Evolutionary conservation across 2,113 vertebrate genomes (phyloP).

Genomic region (Ochotona princeps): DNA sequence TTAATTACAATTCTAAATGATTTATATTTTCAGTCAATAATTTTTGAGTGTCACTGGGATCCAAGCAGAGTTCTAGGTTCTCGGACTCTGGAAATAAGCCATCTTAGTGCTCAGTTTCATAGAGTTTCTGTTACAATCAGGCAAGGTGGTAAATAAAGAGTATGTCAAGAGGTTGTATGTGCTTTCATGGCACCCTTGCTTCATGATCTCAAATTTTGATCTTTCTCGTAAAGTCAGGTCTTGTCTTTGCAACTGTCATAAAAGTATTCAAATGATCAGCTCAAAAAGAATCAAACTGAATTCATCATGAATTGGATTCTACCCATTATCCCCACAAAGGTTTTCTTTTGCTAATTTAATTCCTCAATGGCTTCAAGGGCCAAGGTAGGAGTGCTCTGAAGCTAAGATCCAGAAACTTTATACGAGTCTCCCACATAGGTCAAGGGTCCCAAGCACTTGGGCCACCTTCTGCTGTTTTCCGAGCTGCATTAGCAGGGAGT

Average conservation of each 20-base stretch:
- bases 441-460: no score
- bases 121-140: neutral
- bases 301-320: neutral
- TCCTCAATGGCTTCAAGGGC: no score
- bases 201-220: neutral
- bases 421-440: no score
- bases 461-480: no score
- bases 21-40: neutral
- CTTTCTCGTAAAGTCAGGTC: neutral
- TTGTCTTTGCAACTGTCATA: no score
- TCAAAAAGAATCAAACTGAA: neutral
- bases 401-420: no score
- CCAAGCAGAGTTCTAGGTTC: neutral
- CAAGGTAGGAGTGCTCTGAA: no score
- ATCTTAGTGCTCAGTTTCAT: neutral
- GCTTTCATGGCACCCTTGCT: neutral
- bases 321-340: neutral
- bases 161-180: accelerated
- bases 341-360: no score
- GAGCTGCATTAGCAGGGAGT: no score
- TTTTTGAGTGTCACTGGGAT: neutral
- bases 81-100: neutral
- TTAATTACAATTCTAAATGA: neutral
- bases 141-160: neutral
- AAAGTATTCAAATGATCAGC: neutral